Percentiles rank a stretch among this genome's conserved stretches.
These are phyloP conservation scores for Nemopilema nomurai DNA, from an alignment of 30 jellyfish, hydroid and myxozoan genomes.

Conservation along the genomic window DNA sequence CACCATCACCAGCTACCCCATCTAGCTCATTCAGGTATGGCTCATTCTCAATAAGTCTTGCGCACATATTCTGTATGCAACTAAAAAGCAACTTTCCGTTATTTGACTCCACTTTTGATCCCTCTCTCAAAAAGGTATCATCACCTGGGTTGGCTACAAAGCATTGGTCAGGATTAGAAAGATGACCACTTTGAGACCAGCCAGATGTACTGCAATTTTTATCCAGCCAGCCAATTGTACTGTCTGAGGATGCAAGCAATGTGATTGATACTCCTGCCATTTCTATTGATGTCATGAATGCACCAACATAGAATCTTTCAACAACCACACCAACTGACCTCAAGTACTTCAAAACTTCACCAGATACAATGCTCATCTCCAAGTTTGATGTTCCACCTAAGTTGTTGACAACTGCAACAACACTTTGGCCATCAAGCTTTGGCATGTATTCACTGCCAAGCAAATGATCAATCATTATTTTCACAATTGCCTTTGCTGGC, in stretches of 20 bases:
- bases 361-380: slow-evolving; percentile 78
- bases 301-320: slow-evolving; percentile 80
- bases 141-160: background rate
- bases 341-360: slow-evolving; percentile 59
- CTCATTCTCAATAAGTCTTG: slow-evolving; percentile 56
- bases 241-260: slow-evolving; percentile 42
- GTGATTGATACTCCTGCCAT: slow-evolving; percentile 98
- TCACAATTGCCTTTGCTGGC: slow-evolving; percentile 69
- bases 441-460: slow-evolving; percentile 69
- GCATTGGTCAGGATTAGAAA: slow-evolving; percentile 21
- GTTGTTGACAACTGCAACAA: slow-evolving; percentile 77
- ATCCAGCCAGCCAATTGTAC: slow-evolving; percentile 59
- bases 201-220: slow-evolving; percentile 6
- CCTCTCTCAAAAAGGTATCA: background rate
- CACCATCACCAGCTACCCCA: slow-evolving; percentile 96
- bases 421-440: slow-evolving; percentile 40
- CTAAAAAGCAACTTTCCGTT: slow-evolving; percentile 39
- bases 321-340: slow-evolving; percentile 26
- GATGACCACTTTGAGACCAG: slow-evolving; percentile 23
- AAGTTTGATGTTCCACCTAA: slow-evolving; percentile 95
- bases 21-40: slow-evolving; percentile 82
- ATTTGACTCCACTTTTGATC: slow-evolving; percentile 13
- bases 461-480: slow-evolving; percentile 80
- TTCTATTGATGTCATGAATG: slow-evolving; percentile 88
- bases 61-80: slow-evolving; percentile 56